A percentile compares a stretch with the other conserved stretches of the same genome.
Conservation (phyloP, 2,797 vertebrate species). For the Thunnus albacares region DNA sequence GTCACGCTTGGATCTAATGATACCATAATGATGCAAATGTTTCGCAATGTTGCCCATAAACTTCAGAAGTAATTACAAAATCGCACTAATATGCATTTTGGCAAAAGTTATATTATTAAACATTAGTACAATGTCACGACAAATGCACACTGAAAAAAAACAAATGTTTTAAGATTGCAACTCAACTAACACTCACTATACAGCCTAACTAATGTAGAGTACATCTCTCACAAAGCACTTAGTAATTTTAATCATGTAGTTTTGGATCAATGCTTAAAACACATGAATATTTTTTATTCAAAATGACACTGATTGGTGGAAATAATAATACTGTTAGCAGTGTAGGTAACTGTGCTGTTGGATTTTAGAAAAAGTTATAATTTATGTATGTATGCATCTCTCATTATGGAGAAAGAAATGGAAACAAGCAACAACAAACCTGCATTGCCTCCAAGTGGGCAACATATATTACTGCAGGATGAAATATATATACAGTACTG, state of each 20-base stretch:
- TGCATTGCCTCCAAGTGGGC: conserved; percentile 58
- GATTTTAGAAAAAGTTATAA: not conserved
- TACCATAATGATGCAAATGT: not conserved
- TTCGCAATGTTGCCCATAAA: not conserved
- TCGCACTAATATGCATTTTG: not conserved
- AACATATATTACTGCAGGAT: conserved; percentile 36
- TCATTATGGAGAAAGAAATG: not conserved
- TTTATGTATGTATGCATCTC: not conserved
- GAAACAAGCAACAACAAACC: conserved; percentile 17
- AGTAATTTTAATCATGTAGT: not conserved
- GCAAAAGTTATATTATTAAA: not conserved
- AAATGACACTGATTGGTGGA: not conserved
- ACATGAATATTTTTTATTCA: not conserved
- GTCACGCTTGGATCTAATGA: not conserved
- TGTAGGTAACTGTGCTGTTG: not conserved
- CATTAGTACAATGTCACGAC: not conserved
- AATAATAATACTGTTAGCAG: not conserved
- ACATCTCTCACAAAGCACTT: not conserved
- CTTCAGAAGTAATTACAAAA: not conserved
- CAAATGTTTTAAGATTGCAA: not conserved
- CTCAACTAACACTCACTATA: not conserved
- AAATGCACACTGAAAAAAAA: not conserved
- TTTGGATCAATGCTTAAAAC: not conserved
- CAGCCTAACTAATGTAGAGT: not conserved
- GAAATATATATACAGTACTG: not conserved